Evolutionary conservation across 1,140 invertebrate species (phyloP).

Genomic region (Melipona quadrifasciata): DNA sequence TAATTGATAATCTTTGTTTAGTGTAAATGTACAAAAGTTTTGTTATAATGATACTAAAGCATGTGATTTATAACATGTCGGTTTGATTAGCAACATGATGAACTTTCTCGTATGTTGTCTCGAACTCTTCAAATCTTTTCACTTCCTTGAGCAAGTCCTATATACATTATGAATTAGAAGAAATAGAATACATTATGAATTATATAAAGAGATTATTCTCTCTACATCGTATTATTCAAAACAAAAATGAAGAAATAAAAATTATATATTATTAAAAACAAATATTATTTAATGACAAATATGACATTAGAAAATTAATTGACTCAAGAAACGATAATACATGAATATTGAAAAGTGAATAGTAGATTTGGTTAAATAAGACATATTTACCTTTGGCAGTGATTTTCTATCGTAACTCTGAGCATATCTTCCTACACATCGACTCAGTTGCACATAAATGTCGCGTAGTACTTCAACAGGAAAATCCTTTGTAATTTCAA

Average conservation of each 20-base stretch:
- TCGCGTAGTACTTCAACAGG: conserved; percentile 84
- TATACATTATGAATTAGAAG: conserved; percentile 55
- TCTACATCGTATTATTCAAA: neutral
- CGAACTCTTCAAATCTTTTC: conserved; percentile 73
- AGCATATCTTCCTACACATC: conserved; percentile 82
- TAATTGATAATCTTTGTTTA: conserved; percentile 39
- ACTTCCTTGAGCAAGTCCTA: conserved; percentile 81
- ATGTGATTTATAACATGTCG: conserved; percentile 33
- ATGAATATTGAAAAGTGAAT: neutral
- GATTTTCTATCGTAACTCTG: conserved; percentile 82
- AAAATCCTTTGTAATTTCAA: conserved; percentile 82
- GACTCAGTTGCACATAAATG: conserved; percentile 84
- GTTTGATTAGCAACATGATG: conserved; percentile 50
- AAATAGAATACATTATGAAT: conserved; percentile 16
- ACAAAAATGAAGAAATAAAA: neutral
- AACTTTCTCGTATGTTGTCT: conserved; percentile 53
- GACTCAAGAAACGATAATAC: neutral
- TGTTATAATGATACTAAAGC: conserved; percentile 36
- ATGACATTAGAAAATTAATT: conserved; percentile 26
- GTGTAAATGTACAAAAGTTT: conserved; percentile 60
- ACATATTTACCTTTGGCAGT: conserved; percentile 83
- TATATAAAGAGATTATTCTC: conserved; percentile 13
- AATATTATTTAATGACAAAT: conserved; percentile 10
- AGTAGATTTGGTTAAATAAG: neutral
- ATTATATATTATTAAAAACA: neutral